phyloP scores from a whole-genome alignment of 2,113 vertebrate genomes.

The Pogona vitticeps region DNA sequence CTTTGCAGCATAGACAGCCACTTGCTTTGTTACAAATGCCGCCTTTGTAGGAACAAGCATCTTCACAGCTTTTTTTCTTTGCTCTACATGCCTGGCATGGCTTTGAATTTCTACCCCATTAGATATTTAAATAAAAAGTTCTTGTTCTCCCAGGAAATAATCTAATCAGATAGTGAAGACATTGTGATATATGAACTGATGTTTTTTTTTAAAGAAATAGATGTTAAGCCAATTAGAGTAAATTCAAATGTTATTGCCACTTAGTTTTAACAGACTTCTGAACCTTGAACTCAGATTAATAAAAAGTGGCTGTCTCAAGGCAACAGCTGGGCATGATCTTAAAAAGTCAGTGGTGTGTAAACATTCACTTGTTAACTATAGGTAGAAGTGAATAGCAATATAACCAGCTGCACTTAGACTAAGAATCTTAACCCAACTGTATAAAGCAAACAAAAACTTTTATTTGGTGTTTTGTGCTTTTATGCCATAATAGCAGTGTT shows the following conservation, averaged over 20 bases:
- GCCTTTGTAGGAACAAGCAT: background rate
- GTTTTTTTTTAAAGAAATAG: no score
- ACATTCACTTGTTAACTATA: background rate
- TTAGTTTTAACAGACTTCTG: background rate
- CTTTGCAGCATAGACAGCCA: background rate
- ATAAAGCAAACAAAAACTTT: no score
- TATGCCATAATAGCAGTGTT: background rate
- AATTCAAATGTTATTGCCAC: background rate
- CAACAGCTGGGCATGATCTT: background rate
- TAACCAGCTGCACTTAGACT: background rate
- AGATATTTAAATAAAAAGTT: background rate
- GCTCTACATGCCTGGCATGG: no score
- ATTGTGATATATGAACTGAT: background rate
- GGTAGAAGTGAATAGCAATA: background rate
- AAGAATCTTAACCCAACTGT: no score
- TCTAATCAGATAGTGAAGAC: background rate
- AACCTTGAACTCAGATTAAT: background rate
- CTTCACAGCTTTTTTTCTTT: background rate
- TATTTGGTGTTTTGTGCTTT: no score
- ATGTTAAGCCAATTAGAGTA: background rate
- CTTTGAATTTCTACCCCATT: background rate
- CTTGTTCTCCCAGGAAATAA: background rate
- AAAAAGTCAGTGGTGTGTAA: background rate
- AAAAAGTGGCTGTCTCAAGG: background rate
- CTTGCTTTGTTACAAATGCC: background rate